Conservation (phyloP, 2,113 vertebrate genomes). For the Pogona vitticeps region DNA sequence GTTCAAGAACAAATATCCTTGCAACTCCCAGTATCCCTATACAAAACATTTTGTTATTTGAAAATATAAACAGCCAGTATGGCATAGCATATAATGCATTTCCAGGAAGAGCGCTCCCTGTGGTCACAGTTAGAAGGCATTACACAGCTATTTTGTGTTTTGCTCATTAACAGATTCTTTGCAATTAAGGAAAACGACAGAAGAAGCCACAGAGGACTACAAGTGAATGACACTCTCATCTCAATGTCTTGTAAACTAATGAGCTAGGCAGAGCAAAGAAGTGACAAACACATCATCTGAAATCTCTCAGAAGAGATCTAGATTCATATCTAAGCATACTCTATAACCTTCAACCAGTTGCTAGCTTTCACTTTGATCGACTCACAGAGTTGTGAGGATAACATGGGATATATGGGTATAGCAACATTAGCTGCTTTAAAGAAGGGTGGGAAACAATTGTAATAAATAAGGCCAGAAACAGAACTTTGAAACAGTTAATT, state of each 20-base stretch:
- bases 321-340: neutral
- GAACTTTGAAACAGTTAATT: no score
- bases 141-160: neutral
- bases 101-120: neutral
- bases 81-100: neutral
- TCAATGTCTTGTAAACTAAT: neutral
- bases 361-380: neutral
- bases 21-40: slow-evolving; percentile 1
- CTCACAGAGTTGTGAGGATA: neutral
- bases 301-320: neutral
- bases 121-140: neutral
- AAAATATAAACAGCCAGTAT: neutral
- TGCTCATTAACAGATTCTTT: neutral
- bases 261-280: no score
- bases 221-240: neutral
- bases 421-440: neutral
- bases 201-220: neutral
- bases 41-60: slow-evolving; percentile 23
- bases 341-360: neutral
- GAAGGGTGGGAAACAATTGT: neutral
- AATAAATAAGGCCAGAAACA: no score
- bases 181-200: no score
- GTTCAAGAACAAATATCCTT: slow-evolving; percentile 31
- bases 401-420: neutral
- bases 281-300: neutral